These are phyloP conservation scores for Merops nubicus DNA, from an alignment of 2,113 vertebrate genomes.

Conservation along the genomic window DNA sequence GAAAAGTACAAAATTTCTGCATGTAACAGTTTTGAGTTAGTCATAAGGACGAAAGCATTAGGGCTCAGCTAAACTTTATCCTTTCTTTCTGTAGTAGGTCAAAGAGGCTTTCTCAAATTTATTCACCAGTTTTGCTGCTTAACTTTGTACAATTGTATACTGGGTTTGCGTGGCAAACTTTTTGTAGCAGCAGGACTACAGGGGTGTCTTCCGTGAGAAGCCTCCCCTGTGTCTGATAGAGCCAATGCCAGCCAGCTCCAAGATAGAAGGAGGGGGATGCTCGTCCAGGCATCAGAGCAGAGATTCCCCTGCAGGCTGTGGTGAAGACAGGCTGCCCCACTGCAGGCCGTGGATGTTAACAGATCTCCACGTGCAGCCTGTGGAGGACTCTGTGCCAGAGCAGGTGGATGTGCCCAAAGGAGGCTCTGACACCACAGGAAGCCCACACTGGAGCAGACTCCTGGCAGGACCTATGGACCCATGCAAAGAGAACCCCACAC, in stretches of 20 bases:
- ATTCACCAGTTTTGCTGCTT: neutral
- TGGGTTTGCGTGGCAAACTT: neutral
- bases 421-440: neutral
- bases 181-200: neutral
- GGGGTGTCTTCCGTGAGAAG: neutral
- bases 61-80: neutral
- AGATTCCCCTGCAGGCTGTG: neutral
- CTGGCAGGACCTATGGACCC: neutral
- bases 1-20: neutral
- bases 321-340: neutral
- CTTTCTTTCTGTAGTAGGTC: neutral
- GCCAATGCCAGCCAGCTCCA: neutral
- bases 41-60: neutral
- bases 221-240: neutral
- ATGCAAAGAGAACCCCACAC: no score
- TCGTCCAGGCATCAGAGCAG: no score
- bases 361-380: neutral
- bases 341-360: neutral
- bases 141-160: neutral
- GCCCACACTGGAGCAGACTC: neutral
- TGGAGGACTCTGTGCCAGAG: neutral
- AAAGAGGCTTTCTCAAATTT: neutral
- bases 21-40: neutral
- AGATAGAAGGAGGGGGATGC: neutral
- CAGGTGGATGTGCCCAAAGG: neutral